Conservation (phyloP, 2,113 vertebrate species). For the Indri indri region DNA sequence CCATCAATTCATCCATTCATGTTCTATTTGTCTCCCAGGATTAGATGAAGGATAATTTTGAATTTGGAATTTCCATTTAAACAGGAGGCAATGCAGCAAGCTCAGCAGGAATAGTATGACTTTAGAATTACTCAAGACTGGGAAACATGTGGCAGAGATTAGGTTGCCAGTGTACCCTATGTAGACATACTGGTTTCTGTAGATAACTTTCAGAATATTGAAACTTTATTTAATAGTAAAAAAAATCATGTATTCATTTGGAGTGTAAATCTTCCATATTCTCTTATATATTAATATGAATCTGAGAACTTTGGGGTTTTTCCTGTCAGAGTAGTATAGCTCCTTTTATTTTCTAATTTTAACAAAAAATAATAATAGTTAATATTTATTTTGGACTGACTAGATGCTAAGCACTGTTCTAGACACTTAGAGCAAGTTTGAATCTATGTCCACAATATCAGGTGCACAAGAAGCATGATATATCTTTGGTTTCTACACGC, state of each 20-base stretch:
- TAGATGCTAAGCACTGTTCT: background rate
- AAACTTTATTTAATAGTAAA: background rate
- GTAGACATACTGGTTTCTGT: background rate
- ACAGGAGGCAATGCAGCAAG: background rate
- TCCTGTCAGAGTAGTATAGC: background rate
- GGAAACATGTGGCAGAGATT: background rate
- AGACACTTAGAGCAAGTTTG: background rate
- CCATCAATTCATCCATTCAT: background rate
- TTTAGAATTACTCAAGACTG: background rate
- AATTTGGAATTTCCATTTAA: background rate
- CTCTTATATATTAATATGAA: background rate
- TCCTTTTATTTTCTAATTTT: background rate
- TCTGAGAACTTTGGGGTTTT: background rate
- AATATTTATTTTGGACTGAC: background rate
- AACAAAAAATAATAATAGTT: background rate
- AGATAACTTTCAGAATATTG: background rate
- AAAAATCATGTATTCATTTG: background rate
- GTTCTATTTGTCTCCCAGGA: background rate
- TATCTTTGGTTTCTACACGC: background rate
- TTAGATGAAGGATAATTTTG: background rate
- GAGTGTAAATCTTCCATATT: background rate
- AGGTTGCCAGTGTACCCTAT: background rate
- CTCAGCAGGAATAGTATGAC: background rate
- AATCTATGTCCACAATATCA: background rate
- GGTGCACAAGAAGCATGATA: background rate